A percentile compares a stretch with the other conserved stretches of the same genome.
These are phyloP conservation scores for Gryllus longicercus DNA, from an alignment of 2,888 invertebrate species.

Conservation along the genomic window DNA sequence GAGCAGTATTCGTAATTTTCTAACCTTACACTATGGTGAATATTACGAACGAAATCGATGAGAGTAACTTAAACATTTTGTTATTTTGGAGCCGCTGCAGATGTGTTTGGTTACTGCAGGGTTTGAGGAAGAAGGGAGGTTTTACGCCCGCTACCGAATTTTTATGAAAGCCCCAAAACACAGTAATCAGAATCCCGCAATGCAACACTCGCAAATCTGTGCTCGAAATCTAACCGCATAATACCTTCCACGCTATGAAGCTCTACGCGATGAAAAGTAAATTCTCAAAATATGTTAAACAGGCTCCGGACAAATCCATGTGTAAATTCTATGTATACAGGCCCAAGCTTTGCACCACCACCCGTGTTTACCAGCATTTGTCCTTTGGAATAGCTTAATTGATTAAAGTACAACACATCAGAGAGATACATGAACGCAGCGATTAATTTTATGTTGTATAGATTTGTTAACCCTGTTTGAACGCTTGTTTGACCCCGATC, in stretches of 20 bases:
- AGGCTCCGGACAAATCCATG: background rate
- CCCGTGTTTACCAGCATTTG: background rate
- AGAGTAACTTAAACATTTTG: too few relatives aligned
- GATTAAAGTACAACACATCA: background rate
- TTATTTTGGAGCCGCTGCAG: too few relatives aligned
- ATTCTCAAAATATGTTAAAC: slow-evolving; percentile 17
- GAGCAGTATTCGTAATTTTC: too few relatives aligned
- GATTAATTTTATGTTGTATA: slow-evolving; percentile 1
- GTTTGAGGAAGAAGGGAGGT: too few relatives aligned
- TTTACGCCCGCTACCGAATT: too few relatives aligned
- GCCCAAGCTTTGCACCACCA: background rate
- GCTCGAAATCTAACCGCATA: background rate
- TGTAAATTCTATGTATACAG: background rate
- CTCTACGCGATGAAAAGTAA: background rate
- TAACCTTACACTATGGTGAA: too few relatives aligned
- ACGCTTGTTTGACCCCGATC: background rate
- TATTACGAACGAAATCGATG: too few relatives aligned
- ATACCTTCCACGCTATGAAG: background rate
- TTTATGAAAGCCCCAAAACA: too few relatives aligned
- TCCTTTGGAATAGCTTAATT: background rate
- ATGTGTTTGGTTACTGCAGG: too few relatives aligned
- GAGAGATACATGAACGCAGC: background rate
- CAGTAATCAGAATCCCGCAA: too few relatives aligned
- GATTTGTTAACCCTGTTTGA: slow-evolving; percentile 17
- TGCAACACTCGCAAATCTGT: too few relatives aligned